phyloP scores from a whole-genome alignment of 2,113 vertebrate species.

The Solenodon paradoxus region DNA sequence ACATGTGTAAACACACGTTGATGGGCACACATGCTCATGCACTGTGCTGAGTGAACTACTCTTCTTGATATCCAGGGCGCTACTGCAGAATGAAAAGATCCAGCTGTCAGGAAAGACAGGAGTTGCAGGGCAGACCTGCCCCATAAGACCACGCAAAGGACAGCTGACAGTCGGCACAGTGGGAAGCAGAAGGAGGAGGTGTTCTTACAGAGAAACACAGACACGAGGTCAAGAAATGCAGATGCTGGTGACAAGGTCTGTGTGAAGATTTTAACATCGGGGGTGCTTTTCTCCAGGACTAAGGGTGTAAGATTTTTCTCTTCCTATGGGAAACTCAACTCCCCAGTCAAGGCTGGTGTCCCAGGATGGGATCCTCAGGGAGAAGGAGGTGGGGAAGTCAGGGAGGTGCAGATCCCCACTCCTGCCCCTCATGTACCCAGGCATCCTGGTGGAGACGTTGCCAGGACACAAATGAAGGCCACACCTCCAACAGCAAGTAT shows the following conservation, averaged over 20 bases:
- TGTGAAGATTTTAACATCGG: neutral
- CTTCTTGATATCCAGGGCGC: neutral
- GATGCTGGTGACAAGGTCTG: neutral
- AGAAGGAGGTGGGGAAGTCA: neutral
- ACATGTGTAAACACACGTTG: neutral
- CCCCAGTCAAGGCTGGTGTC: neutral
- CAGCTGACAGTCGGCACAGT: too few relatives aligned
- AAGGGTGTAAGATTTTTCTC: neutral
- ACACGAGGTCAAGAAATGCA: neutral
- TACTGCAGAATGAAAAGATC: neutral
- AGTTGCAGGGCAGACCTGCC: neutral
- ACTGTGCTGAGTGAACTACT: neutral
- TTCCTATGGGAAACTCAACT: neutral
- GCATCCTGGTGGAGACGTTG: too few relatives aligned
- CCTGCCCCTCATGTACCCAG: neutral
- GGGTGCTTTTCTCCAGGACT: neutral
- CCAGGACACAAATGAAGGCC: neutral
- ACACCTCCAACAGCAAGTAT: too few relatives aligned
- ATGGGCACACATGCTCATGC: neutral
- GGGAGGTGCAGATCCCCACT: too few relatives aligned
- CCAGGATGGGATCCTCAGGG: neutral
- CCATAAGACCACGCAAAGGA: neutral
- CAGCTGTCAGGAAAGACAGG: neutral
- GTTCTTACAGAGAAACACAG: neutral
- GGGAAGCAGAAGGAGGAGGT: neutral